Conservation (phyloP, 2,113 vertebrate genomes). For the Neotragus pygmaeus region DNA sequence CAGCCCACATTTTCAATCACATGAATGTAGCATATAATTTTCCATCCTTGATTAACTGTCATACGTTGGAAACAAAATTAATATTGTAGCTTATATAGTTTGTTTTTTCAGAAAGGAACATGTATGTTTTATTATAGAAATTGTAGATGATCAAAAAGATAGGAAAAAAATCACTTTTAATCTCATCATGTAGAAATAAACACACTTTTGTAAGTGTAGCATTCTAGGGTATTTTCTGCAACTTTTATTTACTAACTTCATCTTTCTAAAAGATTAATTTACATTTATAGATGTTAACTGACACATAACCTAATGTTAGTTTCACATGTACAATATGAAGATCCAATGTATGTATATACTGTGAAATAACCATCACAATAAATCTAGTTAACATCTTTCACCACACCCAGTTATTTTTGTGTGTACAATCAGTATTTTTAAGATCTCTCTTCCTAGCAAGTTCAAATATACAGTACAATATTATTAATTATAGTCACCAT, state of each 20-base stretch:
- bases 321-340: neutral
- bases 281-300: neutral
- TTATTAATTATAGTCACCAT: neutral
- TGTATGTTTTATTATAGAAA: neutral
- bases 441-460: neutral
- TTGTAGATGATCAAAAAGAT: neutral
- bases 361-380: neutral
- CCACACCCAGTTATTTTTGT: neutral
- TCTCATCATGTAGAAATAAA: neutral
- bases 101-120: neutral
- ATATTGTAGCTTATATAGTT: neutral
- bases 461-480: neutral
- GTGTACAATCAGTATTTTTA: neutral
- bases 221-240: neutral
- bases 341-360: neutral
- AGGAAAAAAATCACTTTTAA: neutral
- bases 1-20: neutral
- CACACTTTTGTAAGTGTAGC: neutral
- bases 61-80: neutral
- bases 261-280: neutral
- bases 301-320: neutral
- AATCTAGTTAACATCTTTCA: neutral
- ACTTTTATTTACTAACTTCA: neutral
- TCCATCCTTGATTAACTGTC: neutral
- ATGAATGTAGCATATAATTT: neutral